Percentiles rank a stretch among this genome's conserved stretches.
Conservation (phyloP, 2,113 vertebrate genomes). For the Paratilapia polleni region DNA sequence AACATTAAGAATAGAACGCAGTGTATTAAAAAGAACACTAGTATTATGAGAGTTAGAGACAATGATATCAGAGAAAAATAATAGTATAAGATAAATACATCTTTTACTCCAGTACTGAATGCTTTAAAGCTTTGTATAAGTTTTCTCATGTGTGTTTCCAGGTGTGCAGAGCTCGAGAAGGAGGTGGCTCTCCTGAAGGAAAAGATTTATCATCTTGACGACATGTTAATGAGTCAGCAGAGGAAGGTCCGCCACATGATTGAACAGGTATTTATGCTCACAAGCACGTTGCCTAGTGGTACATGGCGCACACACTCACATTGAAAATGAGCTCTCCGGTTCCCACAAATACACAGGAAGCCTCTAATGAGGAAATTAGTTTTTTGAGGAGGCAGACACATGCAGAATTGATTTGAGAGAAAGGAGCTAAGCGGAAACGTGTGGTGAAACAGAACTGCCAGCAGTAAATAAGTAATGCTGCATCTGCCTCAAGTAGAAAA, state of each 20-base stretch:
- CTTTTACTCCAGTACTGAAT: not conserved
- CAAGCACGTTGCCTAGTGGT: not conserved
- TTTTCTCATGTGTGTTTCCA: constrained; percentile 47
- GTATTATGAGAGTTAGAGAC: no score
- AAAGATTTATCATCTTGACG: constrained; percentile 91
- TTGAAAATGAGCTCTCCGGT: not conserved
- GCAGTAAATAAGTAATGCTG: constrained; percentile 59
- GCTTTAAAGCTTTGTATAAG: not conserved
- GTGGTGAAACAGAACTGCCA: constrained; percentile 27
- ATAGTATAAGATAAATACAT: not conserved
- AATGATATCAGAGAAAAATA: no score
- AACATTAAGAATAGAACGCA: no score
- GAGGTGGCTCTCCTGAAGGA: constrained; percentile 84
- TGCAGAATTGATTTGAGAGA: constrained; percentile 39
- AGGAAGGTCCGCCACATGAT: constrained; percentile 96
- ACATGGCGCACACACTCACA: not conserved
- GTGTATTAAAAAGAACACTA: no score
- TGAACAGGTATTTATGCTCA: constrained; percentile 84
- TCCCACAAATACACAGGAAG: constrained; percentile 26
- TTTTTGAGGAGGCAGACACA: constrained; percentile 26
- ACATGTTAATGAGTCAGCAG: constrained; percentile 94
- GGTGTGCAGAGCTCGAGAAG: constrained; percentile 84
- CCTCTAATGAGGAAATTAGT: constrained; percentile 36
- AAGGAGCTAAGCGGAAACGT: constrained; percentile 28
- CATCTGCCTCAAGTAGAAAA: not conserved